A percentile compares a stretch with the other conserved stretches of the same genome.
phyloP scores from a whole-genome alignment of 2,888 invertebrate species.

The Melanotus villosus region DNA sequence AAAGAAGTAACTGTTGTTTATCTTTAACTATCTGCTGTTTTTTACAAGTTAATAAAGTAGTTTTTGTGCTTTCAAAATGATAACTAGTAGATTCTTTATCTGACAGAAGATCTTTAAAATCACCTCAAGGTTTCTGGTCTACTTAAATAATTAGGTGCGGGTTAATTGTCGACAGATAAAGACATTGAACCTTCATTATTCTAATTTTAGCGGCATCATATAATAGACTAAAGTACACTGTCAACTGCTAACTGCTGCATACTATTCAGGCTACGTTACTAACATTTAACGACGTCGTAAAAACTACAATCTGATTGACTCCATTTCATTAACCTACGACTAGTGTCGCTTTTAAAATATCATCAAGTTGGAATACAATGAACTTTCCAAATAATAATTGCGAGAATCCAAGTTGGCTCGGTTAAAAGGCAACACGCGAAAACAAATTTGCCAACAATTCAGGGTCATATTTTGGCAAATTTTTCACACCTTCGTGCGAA shows the following conservation, averaged over 20 bases:
- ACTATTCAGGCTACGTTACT: conserved; percentile 20
- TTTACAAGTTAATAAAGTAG: too few species aligned
- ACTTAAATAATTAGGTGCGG: conserved; percentile 3
- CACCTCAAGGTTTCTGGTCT: not conserved
- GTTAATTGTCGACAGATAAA: conserved; percentile 29
- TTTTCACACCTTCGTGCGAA: conserved; percentile 58
- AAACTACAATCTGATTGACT: conserved; percentile 22
- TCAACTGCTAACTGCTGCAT: conserved; percentile 31
- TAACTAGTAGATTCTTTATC: too few species aligned
- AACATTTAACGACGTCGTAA: conserved; percentile 28
- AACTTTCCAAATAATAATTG: too few species aligned
- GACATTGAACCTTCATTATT: conserved; percentile 44
- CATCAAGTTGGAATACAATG: not conserved
- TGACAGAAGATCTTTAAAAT: too few species aligned
- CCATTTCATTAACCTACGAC: conserved; percentile 21
- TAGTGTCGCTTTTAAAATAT: too few species aligned
- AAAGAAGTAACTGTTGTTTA: too few species aligned
- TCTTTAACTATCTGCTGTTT: too few species aligned
- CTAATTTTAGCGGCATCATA: conserved; percentile 38
- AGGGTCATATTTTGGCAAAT: conserved; percentile 57
- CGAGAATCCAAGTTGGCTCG: not conserved
- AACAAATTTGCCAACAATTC: conserved; percentile 26
- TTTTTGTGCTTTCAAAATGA: too few species aligned
- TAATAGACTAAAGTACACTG: conserved; percentile 32
- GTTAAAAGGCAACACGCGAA: not conserved